phyloP scores from a whole-genome alignment of 1,140 invertebrate genomes.

The Dreissena rostriformis region DNA sequence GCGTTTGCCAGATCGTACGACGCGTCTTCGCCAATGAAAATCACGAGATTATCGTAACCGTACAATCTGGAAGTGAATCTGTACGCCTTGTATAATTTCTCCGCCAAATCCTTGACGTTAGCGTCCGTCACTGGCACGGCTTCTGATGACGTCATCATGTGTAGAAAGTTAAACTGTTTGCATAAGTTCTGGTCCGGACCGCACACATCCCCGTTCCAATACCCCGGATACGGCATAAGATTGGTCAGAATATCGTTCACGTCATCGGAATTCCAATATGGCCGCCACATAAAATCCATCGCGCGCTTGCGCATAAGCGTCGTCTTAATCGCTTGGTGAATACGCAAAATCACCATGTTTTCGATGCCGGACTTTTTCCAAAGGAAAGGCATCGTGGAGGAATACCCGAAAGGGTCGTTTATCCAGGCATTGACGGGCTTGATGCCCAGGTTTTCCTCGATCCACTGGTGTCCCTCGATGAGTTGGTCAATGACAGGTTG shows the following conservation, averaged over 20 bases:
- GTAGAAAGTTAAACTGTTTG: slow-evolving; percentile 98
- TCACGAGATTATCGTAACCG: slow-evolving; percentile 90
- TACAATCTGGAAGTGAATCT: slow-evolving; percentile 84
- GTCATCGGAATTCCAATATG: slow-evolving; percentile 89
- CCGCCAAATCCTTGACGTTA: slow-evolving; percentile 16
- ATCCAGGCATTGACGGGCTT: slow-evolving; percentile 92
- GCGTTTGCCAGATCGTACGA: slow-evolving; percentile 92
- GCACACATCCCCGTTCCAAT: slow-evolving; percentile 96
- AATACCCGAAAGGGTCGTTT: slow-evolving; percentile 95
- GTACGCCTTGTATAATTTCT: slow-evolving; percentile 32
- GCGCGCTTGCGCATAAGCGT: slow-evolving; percentile 89
- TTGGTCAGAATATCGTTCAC: slow-evolving; percentile 85
- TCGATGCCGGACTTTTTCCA: slow-evolving; percentile 91
- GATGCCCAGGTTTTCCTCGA: slow-evolving; percentile 91
- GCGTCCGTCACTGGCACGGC: background rate
- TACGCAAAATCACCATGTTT: slow-evolving; percentile 93
- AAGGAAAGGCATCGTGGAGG: slow-evolving; percentile 92
- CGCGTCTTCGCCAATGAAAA: slow-evolving; percentile 97
- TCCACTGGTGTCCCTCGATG: slow-evolving; percentile 96
- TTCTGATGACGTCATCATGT: slow-evolving; percentile 83
- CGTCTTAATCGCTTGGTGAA: slow-evolving; percentile 97
- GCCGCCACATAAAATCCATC: slow-evolving; percentile 95
- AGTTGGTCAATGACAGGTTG: slow-evolving; percentile 97
- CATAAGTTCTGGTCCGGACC: slow-evolving; percentile 86
- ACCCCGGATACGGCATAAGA: slow-evolving; percentile 98